Base-by-base conservation (phyloP, 1,140 invertebrate species). In the Acyrthosiphon pisum region DNA sequence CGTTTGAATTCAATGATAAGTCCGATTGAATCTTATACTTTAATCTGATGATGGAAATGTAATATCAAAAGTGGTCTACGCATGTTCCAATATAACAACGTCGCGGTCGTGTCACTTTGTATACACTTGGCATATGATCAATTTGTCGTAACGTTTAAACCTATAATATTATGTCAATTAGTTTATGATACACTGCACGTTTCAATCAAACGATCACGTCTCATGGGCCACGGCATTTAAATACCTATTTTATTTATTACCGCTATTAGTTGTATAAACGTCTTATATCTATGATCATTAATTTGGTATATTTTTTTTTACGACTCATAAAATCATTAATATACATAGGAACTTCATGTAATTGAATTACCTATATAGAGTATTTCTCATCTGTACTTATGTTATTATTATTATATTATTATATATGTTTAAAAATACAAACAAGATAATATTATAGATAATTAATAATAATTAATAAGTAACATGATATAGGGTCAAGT, bases 201-300 rank as follows among this genome's bases (percentile, higher is more conserved):
- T 90, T 44, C 53, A 30, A 68, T 68, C n/a, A 44, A 41, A 90
- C 89, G 30, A 90, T 90, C 89, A 41, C 89, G 89, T 44, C 37
- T 90, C 37, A 76, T n/a, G 60, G 60, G 30, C 60, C 14, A 76
- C 11, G 23, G 4, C 37, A 44, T 44, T 90, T 90, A 68, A 56
- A 88, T 50, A 50, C 7, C 14, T 35, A 35, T 35, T 88, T 88
- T 88, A 88, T 88, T 88, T 26, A 30, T 86, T 46, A 30, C 84
- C 18, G 6, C 35, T 22, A 83, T 83, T 83, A 76, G 60, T 76
- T 76, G 60, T 76, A 76, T n/a, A 76, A n/a, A 76, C 60, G 60
- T n/a, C 30, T 76, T 76, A 76, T n/a, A 76, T 76, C 14, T 76
- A 30, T 76, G 18, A 76, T 76, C 60, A 76, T 76, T 76, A n/a